These are phyloP conservation scores for Chaetorhynchus papuensis DNA, from an alignment of 2,113 vertebrate genomes.

Conservation along the genomic window DNA sequence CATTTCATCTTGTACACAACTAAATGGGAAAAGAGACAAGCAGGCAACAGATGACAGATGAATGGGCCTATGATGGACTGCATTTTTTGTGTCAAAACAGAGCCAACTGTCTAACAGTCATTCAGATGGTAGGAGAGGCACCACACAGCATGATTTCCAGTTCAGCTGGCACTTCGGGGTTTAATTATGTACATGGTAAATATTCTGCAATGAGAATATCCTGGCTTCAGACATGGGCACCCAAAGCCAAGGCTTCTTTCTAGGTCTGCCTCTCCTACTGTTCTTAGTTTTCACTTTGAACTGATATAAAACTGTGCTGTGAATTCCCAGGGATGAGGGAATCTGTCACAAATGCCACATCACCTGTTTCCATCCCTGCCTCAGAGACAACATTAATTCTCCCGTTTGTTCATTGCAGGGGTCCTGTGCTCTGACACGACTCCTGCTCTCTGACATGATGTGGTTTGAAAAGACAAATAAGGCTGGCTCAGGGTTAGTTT, in stretches of 20 bases:
- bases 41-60: slow-evolving; percentile 61
- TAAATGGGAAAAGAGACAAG: slow-evolving; percentile 56
- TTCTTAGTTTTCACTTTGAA: slow-evolving; percentile 33
- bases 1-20: slow-evolving; percentile 44
- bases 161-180: slow-evolving; percentile 41
- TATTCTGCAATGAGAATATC: background rate
- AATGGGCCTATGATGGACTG: slow-evolving; percentile 58
- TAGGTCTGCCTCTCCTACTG: slow-evolving; percentile 1
- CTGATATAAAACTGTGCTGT: background rate
- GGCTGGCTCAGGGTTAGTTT: background rate
- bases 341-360: background rate
- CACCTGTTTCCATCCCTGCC: background rate
- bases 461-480: background rate
- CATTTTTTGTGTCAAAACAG: slow-evolving; percentile 58
- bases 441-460: background rate
- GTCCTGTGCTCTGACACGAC: background rate
- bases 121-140: slow-evolving; percentile 45
- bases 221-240: background rate
- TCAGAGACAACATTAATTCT: background rate
- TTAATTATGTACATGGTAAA: slow-evolving; percentile 51
- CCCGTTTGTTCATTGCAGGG: background rate
- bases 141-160: slow-evolving; percentile 48
- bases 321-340: background rate
- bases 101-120: slow-evolving; percentile 56
- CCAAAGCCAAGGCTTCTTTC: slow-evolving; percentile 10